Evolutionary conservation across 2,888 invertebrate genomes (phyloP).

Genomic region (Platynereis dumerilii): DNA sequence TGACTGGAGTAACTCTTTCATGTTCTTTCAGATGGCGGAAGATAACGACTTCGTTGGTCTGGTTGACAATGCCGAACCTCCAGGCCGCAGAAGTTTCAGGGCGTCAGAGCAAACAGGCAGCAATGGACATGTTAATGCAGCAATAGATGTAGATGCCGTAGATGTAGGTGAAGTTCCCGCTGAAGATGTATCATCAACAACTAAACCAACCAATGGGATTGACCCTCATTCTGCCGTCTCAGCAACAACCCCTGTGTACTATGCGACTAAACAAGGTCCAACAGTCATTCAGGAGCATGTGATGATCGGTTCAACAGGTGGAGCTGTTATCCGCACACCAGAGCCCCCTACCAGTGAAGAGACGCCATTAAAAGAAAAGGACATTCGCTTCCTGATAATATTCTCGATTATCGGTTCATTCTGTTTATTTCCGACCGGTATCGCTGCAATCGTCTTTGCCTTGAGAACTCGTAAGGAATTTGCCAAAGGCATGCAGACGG

Average conservation of each 20-base stretch:
- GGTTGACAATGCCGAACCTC: conserved; percentile 4
- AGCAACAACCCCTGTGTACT: background rate
- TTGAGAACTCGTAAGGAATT: background rate
- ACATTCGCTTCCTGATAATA: conserved; percentile 3
- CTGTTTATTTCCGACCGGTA: background rate
- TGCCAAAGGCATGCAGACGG: background rate
- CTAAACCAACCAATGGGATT: background rate
- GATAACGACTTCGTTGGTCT: background rate
- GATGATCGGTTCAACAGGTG: background rate
- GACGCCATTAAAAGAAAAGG: background rate
- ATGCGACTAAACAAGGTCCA: background rate
- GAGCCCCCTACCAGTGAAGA: background rate
- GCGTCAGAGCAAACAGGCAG: background rate
- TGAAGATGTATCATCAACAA: background rate
- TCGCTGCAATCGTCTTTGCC: background rate
- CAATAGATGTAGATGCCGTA: background rate
- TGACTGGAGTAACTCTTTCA: no score
- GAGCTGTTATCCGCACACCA: background rate
- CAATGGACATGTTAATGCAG: background rate
- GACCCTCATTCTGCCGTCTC: background rate
- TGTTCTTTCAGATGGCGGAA: background rate
- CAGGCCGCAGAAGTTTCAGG: background rate
- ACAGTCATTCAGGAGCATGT: conserved; percentile 1
- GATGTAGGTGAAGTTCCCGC: background rate
- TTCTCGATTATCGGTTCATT: background rate